Conservation (phyloP, 1,140 invertebrate species). For the Colletes latitarsis region DNA sequence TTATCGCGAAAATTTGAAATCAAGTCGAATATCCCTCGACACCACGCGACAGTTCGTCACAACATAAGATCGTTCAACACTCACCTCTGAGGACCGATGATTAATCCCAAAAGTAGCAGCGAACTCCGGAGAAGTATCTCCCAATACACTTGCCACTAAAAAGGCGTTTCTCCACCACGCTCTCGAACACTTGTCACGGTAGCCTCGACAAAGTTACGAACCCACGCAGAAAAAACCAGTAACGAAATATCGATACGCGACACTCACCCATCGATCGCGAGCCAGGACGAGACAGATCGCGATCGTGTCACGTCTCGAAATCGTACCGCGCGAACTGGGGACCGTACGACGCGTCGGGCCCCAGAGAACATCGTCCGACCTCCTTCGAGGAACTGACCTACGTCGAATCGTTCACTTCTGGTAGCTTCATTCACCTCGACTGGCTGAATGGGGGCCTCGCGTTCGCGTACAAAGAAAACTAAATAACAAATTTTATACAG, state of each 20-base stretch:
- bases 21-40: too few relatives aligned
- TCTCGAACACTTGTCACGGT: not conserved
- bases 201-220: not conserved
- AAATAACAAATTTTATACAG: not conserved
- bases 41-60: too few relatives aligned
- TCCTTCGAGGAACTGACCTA: conserved; percentile 68
- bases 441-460: conserved; percentile 32
- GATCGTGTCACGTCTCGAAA: conserved; percentile 27
- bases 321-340: not conserved
- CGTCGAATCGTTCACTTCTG: conserved; percentile 64
- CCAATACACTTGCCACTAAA: conserved; percentile 8
- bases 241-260: too few relatives aligned
- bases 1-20: too few relatives aligned
- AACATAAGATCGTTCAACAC: not conserved
- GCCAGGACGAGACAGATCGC: not conserved
- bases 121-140: not conserved
- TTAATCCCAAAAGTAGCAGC: conserved; percentile 1
- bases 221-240: too few relatives aligned
- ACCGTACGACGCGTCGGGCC: not conserved
- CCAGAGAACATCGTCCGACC: conserved; percentile 32
- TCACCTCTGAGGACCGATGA: not conserved
- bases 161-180: not conserved
- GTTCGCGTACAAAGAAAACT: not conserved
- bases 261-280: not conserved
- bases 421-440: conserved; percentile 52